Percentiles rank a stretch among this genome's conserved stretches.
Conservation (phyloP, 1,140 invertebrate species). For the Philotrypesis tridentata region DNA sequence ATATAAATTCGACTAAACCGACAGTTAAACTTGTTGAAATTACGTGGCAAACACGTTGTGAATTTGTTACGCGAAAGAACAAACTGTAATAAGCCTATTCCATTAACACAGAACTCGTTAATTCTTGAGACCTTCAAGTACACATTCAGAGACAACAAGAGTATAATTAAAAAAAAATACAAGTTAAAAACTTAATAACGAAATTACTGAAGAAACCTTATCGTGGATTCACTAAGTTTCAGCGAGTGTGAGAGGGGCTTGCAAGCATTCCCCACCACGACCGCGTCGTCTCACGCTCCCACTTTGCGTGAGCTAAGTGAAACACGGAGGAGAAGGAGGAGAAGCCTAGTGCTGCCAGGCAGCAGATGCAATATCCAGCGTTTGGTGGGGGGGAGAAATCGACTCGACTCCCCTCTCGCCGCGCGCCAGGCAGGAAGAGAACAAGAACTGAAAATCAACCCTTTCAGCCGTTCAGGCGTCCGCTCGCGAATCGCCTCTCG, state of each 20-base stretch:
- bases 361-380: slow-evolving; percentile 17
- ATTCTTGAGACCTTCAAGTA: too few relatives aligned
- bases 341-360: slow-evolving; percentile 21
- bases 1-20: too few relatives aligned
- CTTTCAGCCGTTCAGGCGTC: not conserved
- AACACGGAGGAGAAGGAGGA: slow-evolving; percentile 5
- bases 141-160: too few relatives aligned
- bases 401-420: not conserved
- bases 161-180: not conserved
- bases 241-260: slow-evolving; percentile 28
- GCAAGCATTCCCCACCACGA: not conserved
- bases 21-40: too few relatives aligned
- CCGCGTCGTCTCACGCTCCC: not conserved
- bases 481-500: not conserved
- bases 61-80: too few relatives aligned
- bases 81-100: too few relatives aligned
- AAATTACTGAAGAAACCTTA: not conserved
- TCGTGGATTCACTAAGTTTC: not conserved
- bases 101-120: too few relatives aligned
- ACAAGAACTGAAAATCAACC: slow-evolving; percentile 17
- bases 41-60: too few relatives aligned
- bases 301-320: not conserved
- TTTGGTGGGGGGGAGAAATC: not conserved
- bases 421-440: not conserved
- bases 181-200: not conserved